Evolutionary conservation across 2,797 vertebrate genomes (phyloP), one percentile per base, ranked within the genome.

Genomic region (Distichodus sexfasciatus): DNA sequence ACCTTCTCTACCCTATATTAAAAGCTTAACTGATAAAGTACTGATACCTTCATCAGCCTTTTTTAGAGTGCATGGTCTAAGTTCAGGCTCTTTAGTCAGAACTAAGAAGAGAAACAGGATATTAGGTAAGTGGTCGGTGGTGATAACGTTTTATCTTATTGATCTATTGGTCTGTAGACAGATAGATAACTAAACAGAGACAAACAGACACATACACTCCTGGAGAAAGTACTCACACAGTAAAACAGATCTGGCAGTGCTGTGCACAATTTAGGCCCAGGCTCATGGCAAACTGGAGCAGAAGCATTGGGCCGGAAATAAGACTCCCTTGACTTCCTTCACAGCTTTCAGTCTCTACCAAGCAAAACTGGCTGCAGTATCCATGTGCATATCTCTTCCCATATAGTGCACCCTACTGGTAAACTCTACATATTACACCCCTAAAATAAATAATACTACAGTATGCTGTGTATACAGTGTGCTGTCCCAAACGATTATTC

Each of bases 301-400:
- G 43, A 51, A 9, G 63, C 43, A 57, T 26, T 23, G 57, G 63
- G 38, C 62, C 33, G 23, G 69, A 67, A 71, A 71, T 44, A 67
- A 36, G 58, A 68, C 65, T 65, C 68, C 41, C 71, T n/a, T 74
- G 58, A 58, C 35, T 48, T 74, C 65, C 57, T 15, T 24, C 24
- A 17, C 58, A 43, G 50, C 50, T 57, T 58, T 68, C 33, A 6
- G 40, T 68, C 65, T 55, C 26, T 28, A 14, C 40, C 10, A 10
- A 24, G 4, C 43, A 19, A 11, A 6, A 0, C 33, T 17, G 24
- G 6, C 19, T 19, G 33, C 15, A 28, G 17, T 9, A 6, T 31
- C 31, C 26, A 10, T n/a, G 26, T 48, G 17, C 4, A 24, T 28
- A 64, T 44, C 23, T 54, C 17, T 70, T 64, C 69, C 26, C 19